phyloP scores from a whole-genome alignment of 1,140 invertebrate species.

The Zaprionus nigranus region DNA sequence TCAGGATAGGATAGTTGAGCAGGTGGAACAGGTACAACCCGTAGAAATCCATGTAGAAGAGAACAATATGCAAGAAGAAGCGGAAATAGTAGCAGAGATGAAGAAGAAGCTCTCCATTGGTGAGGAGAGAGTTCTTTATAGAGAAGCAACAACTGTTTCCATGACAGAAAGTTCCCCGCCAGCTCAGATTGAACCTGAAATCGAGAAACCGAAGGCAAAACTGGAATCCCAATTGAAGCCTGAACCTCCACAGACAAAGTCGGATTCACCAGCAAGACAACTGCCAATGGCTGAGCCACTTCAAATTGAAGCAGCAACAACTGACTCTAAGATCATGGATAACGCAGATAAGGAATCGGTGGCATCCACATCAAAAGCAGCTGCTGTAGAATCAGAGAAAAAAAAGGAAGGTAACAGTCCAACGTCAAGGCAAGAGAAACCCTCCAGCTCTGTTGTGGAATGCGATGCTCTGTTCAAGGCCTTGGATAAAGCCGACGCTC shows the following conservation, averaged over 20 bases:
- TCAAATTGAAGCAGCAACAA: background rate
- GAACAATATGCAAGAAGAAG: background rate
- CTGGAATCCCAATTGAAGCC: background rate
- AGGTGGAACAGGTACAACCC: background rate
- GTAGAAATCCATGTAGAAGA: background rate
- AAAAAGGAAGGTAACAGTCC: slow-evolving; percentile 15
- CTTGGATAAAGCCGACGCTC: slow-evolving; percentile 52
- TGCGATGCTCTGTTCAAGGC: slow-evolving; percentile 68
- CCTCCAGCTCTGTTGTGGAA: slow-evolving; percentile 40
- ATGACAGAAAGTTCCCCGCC: background rate
- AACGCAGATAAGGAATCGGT: background rate
- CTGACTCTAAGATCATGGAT: background rate
- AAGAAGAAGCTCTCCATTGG: background rate
- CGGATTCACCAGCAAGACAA: background rate
- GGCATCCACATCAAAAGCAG: background rate
- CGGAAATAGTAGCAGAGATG: background rate
- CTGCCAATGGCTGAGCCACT: background rate
- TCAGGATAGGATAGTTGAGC: background rate
- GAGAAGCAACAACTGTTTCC: background rate
- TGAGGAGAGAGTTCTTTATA: background rate
- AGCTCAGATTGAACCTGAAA: background rate
- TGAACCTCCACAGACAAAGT: background rate
- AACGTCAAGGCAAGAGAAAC: background rate
- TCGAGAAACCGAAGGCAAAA: background rate
- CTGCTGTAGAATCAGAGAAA: background rate